Evolutionary conservation across 2,113 vertebrate species (phyloP).

Genomic region (Mugil cephalus): DNA sequence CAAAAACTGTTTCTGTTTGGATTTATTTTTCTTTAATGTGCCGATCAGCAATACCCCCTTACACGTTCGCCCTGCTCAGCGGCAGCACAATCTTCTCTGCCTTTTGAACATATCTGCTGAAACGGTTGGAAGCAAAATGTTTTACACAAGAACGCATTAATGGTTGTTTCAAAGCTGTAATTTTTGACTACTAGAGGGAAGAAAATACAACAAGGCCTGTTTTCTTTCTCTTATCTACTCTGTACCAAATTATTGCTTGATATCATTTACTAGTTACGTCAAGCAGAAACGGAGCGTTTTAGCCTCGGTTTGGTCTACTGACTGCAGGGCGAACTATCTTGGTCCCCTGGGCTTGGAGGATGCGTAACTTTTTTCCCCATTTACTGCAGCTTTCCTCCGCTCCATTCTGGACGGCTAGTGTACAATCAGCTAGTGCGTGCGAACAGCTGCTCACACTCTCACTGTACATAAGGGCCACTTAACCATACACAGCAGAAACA

Average conservation of each 20-base stretch:
- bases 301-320: conserved; percentile 2
- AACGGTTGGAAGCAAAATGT: conserved; percentile 36
- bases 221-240: conserved; percentile 22
- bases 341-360: conserved; percentile 1
- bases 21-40: conserved; percentile 32
- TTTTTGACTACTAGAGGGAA: conserved; percentile 29
- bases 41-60: conserved; percentile 33
- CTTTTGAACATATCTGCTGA: conserved; percentile 27
- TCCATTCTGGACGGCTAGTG: conserved; percentile 23
- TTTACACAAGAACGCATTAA: conserved; percentile 24
- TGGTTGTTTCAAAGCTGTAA: conserved; percentile 18
- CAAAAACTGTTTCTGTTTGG: conserved; percentile 12
- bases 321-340: conserved; percentile 29
- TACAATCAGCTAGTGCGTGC: neutral
- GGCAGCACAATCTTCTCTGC: conserved; percentile 19
- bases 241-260: conserved; percentile 6
- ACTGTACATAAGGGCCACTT: conserved; percentile 6
- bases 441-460: conserved; percentile 4
- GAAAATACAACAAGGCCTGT: neutral
- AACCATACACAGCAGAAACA: conserved; percentile 21
- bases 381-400: conserved; percentile 25
- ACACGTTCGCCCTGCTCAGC: conserved; percentile 27
- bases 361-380: conserved; percentile 14
- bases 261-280: conserved; percentile 26
- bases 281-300: conserved; percentile 26